These are phyloP conservation scores for Rhinopomastus cyanomelas DNA, from an alignment of 2,113 vertebrate genomes.

Conservation along the genomic window DNA sequence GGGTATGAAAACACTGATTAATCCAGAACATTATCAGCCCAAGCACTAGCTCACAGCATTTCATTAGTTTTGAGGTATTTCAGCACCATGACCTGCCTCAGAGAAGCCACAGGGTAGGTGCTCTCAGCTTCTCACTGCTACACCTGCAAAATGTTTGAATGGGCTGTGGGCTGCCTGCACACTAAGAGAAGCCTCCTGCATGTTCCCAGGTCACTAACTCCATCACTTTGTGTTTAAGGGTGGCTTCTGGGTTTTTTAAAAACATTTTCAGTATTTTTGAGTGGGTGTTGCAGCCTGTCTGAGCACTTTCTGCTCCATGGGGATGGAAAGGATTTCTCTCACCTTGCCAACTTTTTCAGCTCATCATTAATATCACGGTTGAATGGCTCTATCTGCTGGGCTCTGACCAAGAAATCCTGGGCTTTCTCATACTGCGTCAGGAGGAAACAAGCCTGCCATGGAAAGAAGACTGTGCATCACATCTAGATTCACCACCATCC, in stretches of 20 bases:
- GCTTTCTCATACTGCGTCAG: constrained; percentile 84
- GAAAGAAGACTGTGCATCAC: background rate
- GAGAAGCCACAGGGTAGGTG: background rate
- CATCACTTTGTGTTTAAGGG: rapidly evolving
- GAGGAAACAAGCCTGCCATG: constrained; percentile 83
- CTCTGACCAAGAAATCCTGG: constrained; percentile 80
- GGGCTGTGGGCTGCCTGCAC: background rate
- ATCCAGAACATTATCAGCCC: background rate
- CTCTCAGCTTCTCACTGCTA: background rate
- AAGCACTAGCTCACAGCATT: background rate
- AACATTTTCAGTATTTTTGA: background rate
- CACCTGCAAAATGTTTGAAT: background rate
- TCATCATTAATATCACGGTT: constrained; percentile 87
- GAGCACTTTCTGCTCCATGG: background rate
- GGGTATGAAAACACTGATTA: background rate
- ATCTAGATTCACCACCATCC: background rate
- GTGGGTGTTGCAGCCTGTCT: background rate
- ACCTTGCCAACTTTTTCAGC: constrained; percentile 84
- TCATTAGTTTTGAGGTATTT: background rate
- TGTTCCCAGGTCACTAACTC: background rate
- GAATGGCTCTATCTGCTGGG: constrained; percentile 84
- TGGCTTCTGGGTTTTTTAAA: background rate
- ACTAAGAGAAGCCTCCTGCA: background rate
- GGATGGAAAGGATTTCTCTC: constrained; percentile 29
- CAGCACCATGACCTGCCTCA: background rate